phyloP scores from a whole-genome alignment of 2,888 invertebrate species.

The Drosophila stalkeri region DNA sequence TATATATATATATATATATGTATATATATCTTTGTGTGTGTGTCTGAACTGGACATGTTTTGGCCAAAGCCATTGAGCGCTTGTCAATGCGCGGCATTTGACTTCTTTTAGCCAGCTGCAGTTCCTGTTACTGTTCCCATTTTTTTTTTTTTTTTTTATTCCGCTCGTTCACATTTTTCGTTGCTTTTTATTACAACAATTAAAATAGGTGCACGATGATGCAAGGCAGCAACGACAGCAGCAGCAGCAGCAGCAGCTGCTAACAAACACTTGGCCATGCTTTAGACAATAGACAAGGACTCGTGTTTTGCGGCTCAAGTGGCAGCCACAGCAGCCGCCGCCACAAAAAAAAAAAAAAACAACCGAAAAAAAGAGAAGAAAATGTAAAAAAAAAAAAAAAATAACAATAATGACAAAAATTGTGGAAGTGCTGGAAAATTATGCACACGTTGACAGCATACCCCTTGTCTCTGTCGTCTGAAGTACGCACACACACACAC shows the following conservation, averaged over 20 bases:
- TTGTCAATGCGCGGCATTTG: constrained; percentile 43
- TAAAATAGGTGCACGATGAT: constrained; percentile 76
- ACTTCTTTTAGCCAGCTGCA: constrained; percentile 28
- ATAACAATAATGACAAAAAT: constrained; percentile 76
- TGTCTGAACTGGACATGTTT: constrained; percentile 46
- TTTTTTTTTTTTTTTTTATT: constrained; percentile 7
- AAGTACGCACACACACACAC: constrained; percentile 43
- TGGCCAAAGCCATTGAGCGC: constrained; percentile 45
- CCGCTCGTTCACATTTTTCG: constrained; percentile 40
- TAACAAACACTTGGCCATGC: constrained; percentile 80
- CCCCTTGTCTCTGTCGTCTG: constrained; percentile 64
- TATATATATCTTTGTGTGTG: constrained; percentile 12
- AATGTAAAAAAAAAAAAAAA: constrained; percentile 55
- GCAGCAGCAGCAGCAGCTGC: constrained; percentile 45
- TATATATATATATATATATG: constrained; percentile 16
- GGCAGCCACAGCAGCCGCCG: constrained; percentile 61
- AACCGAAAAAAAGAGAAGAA: constrained; percentile 35
- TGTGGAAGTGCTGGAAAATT: constrained; percentile 78
- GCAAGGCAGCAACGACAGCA: constrained; percentile 39
- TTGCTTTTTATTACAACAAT: constrained; percentile 67
- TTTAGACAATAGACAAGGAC: constrained; percentile 80
- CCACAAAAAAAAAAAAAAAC: constrained; percentile 35
- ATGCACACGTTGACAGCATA: constrained; percentile 68
- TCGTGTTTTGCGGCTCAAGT: constrained; percentile 79
- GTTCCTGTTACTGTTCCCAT: constrained; percentile 31